These are phyloP conservation scores for Diorhabda carinulata DNA, from an alignment of 1,140 invertebrate species.

Conservation along the genomic window DNA sequence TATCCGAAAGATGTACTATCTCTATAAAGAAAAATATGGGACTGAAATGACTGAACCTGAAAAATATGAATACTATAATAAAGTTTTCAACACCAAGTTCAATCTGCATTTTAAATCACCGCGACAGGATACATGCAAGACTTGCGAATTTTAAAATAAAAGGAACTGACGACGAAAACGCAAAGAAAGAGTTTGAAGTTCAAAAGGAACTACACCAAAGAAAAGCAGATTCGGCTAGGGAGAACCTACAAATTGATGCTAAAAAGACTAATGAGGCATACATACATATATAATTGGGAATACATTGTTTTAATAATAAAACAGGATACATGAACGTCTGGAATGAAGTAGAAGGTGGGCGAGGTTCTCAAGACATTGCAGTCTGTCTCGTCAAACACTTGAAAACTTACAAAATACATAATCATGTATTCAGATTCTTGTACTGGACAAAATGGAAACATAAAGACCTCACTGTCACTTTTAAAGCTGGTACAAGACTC, in stretches of 20 bases:
- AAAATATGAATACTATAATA: conserved; percentile 10
- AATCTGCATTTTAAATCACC: conserved; percentile 24
- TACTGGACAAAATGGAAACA: conserved; percentile 24
- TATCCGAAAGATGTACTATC: conserved; percentile 19
- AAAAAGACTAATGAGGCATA: conserved; percentile 8
- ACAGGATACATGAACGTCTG: conserved; percentile 14
- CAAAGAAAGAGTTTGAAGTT: conserved; percentile 8
- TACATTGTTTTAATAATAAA: conserved; percentile 11
- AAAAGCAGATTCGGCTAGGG: conserved; percentile 9
- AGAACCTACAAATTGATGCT: conserved; percentile 7
- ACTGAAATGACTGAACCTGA: conserved; percentile 7
- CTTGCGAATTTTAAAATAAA: conserved; percentile 12
- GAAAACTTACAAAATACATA: conserved; percentile 4
- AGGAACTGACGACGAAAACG: neutral
- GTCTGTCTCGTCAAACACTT: conserved; percentile 7
- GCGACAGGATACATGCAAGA: conserved; percentile 13
- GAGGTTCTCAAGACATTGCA: conserved; percentile 25
- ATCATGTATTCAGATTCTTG: conserved; percentile 24
- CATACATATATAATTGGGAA: neutral
- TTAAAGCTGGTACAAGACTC: conserved; percentile 14
- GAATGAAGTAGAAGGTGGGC: conserved; percentile 6
- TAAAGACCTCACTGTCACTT: conserved; percentile 5
- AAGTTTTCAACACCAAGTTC: conserved; percentile 10
- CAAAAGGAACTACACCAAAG: conserved; percentile 17
- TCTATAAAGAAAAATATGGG: conserved; percentile 11